phyloP scores from a whole-genome alignment of 2,797 vertebrate species.

The Sparidentex hasta region DNA sequence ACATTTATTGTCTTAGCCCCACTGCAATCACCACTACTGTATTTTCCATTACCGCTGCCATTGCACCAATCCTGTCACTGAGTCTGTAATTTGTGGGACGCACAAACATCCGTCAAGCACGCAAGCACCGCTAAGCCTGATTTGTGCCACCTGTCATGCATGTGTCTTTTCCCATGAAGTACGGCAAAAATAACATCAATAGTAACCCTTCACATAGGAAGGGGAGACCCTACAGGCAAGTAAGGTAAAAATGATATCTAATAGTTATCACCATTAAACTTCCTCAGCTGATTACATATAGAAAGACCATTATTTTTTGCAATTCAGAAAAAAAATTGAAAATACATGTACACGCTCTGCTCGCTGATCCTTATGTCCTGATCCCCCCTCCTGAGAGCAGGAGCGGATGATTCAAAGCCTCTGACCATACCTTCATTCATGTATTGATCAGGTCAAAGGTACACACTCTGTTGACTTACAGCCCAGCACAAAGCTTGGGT shows the following conservation, averaged over 20 bases:
- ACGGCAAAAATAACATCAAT: neutral
- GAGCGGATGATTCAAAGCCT: slow-evolving; percentile 30
- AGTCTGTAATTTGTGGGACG: slow-evolving; percentile 45
- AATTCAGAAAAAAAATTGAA: no score
- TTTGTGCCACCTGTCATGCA: slow-evolving; percentile 17
- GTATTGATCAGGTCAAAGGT: slow-evolving; percentile 89
- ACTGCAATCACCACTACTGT: slow-evolving; percentile 42
- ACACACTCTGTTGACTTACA: slow-evolving; percentile 86
- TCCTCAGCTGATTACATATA: no score
- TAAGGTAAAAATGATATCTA: no score
- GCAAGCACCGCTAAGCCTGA: neutral
- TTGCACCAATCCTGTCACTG: slow-evolving; percentile 52
- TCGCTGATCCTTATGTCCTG: slow-evolving; percentile 10
- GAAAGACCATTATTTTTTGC: no score
- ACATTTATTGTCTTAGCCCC: slow-evolving; percentile 46
- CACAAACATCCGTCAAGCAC: slow-evolving; percentile 30
- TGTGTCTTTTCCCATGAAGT: slow-evolving; percentile 5
- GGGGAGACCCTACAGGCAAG: no score
- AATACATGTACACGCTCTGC: neutral
- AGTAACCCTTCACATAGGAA: no score
- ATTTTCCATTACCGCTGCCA: slow-evolving; percentile 56
- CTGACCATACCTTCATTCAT: slow-evolving; percentile 79
- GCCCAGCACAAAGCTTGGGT: slow-evolving; percentile 81
- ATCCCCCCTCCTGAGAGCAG: slow-evolving; percentile 1
- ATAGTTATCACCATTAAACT: no score